Conservation (phyloP, 2,888 invertebrate species). For the Smittia sp. region DNA sequence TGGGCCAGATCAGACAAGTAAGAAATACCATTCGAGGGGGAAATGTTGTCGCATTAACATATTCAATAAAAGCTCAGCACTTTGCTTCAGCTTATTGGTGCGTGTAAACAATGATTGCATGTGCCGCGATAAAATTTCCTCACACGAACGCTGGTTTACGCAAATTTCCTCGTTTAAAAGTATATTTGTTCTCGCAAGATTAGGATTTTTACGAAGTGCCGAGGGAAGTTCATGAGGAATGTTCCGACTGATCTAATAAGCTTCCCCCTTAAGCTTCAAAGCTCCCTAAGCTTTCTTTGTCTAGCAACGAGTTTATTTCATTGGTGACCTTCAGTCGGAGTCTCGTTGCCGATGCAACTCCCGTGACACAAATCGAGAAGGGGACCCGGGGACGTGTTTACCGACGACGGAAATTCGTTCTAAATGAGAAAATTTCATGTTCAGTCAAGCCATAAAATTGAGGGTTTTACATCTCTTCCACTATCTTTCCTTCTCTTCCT, state of each 20-base stretch:
- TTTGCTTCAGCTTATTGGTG: not conserved
- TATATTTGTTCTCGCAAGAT: too few relatives aligned
- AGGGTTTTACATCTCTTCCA: not conserved
- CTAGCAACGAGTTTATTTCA: too few relatives aligned
- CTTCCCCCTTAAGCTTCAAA: too few relatives aligned
- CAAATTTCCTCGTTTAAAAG: not conserved
- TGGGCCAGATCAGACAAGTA: slow-evolving; percentile 90
- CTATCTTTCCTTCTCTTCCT: not conserved
- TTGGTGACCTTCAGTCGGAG: too few relatives aligned
- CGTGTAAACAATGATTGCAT: slow-evolving; percentile 4
- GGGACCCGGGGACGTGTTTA: too few relatives aligned
- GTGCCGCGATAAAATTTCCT: not conserved
- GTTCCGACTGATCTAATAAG: too few relatives aligned
- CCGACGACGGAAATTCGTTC: not conserved
- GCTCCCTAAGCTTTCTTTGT: too few relatives aligned
- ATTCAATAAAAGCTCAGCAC: slow-evolving; percentile 6
- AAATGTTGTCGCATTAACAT: not conserved
- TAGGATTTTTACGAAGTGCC: too few relatives aligned
- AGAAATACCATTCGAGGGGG: slow-evolving; percentile 44
- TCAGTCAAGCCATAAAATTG: not conserved
- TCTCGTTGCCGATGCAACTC: too few relatives aligned
- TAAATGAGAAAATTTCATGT: not conserved
- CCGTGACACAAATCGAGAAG: too few relatives aligned
- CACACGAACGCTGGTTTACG: not conserved
- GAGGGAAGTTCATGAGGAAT: too few relatives aligned